Conservation (phyloP, 2,888 invertebrate genomes). For the Parasteatoda lunata region DNA sequence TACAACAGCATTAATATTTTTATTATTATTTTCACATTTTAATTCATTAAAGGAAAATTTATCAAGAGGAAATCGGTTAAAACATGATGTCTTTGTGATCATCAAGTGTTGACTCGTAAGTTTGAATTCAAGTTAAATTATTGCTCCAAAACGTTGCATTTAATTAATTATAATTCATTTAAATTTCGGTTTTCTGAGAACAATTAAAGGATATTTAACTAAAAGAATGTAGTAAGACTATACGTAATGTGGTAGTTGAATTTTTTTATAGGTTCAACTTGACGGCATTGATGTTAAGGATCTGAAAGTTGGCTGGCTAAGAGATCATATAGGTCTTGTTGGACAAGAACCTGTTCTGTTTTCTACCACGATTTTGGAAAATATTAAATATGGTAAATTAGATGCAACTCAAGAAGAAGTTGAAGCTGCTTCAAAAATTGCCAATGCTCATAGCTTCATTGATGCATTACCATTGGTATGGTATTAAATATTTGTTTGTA, state of each 20-base stretch:
- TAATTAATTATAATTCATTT: no score
- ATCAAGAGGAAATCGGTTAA: no score
- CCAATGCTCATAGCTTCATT: conserved; percentile 86
- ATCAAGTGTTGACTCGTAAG: no score
- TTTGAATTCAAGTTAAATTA: no score
- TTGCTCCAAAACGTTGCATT: no score
- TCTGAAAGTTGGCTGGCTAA: conserved; percentile 76
- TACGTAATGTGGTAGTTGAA: background rate
- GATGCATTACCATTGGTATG: conserved; percentile 59
- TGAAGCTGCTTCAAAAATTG: conserved; percentile 82
- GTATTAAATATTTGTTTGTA: background rate
- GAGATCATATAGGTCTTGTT: conserved; percentile 75
- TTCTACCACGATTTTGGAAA: conserved; percentile 77
- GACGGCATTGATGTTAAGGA: conserved; percentile 76
- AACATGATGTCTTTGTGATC: no score
- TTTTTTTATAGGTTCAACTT: conserved; percentile 70
- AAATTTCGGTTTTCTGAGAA: no score
- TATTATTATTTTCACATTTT: no score
- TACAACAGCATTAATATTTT: no score
- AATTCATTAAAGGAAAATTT: no score
- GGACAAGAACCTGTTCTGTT: conserved; percentile 80
- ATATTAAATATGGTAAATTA: conserved; percentile 76
- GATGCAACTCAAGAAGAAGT: conserved; percentile 77
- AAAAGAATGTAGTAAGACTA: no score
- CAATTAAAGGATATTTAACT: no score